Evolutionary conservation across 2,113 vertebrate species (phyloP), one percentile per base, ranked within the genome.

Genomic region (Microcebus jonahi): DNA sequence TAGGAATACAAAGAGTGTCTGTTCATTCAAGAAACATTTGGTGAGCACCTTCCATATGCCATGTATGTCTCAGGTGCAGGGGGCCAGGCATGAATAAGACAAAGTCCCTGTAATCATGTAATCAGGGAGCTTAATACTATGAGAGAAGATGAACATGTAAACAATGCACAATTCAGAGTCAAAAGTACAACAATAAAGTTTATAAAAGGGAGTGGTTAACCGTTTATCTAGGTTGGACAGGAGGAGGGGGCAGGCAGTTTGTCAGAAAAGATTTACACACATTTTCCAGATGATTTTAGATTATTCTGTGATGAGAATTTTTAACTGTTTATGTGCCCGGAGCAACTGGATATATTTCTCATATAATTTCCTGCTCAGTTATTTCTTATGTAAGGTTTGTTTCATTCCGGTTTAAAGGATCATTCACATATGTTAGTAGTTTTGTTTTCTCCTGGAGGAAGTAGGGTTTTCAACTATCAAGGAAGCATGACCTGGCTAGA

Each of bases 401-500:
- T 91, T 90, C 59, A 59, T 50, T 93, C 39, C 27, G 67, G 11
- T 42, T 61, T 70, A 95, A 95, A 94, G 50, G 10, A 63, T 57
- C 55, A 55, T 42, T 94, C 59, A 82, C 3, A 45, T 29, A 85
- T 94, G 57, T 94, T 55, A 27, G 21, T 25, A 61, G 71, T 53
- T 96, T 23, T 61, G 7, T 84, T 90, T 90, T 86, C 67, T 96
- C 65, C 42, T 86, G 29, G 13, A 21, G 61, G 5, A 82, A 27
- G 13, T 9, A 29, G 29, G 11, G 42, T 63, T 91, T 94, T 79
- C 48, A 89, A 7, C 85, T 45, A 57, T 20, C 15, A 21, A 70
- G 25, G 13, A 88, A 73, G 20, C 20, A 31, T 29, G 5, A 48
- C 25, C 53, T 39, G 8, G 76, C 36, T 83, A 23, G 45, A 59